phyloP scores from a whole-genome alignment of 1,140 invertebrate genomes.

The Kradibia gibbosae region DNA sequence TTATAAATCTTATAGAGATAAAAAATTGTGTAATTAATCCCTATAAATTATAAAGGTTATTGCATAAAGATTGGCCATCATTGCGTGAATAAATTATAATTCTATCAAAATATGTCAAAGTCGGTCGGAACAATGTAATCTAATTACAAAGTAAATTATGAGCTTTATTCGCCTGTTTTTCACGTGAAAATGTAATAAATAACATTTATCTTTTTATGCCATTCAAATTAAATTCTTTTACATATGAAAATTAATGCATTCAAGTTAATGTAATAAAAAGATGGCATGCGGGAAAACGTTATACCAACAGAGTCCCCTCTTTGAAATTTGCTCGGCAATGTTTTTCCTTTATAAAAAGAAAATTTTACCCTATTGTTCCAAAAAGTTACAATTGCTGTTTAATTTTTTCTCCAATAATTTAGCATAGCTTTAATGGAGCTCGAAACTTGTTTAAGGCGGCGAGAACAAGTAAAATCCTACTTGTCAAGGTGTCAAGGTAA shows the following conservation, averaged over 20 bases:
- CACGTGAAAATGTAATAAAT: not conserved
- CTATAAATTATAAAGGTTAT: not conserved
- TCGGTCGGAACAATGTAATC: not conserved
- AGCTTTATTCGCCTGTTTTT: not conserved
- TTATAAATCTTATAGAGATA: too few species aligned
- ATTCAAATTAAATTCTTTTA: not conserved
- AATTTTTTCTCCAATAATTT: constrained; percentile 36
- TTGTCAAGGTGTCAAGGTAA: not conserved
- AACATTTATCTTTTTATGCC: not conserved
- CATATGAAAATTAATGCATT: not conserved
- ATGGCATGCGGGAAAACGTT: not conserved
- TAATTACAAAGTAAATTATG: constrained; percentile 2
- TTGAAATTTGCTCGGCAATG: not conserved
- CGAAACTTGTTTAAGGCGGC: constrained; percentile 21
- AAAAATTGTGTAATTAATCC: not conserved
- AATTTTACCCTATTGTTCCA: not conserved
- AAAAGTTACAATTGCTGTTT: constrained; percentile 41
- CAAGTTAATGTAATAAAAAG: not conserved
- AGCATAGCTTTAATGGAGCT: not conserved
- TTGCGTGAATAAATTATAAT: not conserved
- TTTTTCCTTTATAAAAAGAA: not conserved
- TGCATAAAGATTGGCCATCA: too few species aligned
- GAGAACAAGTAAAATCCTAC: not conserved
- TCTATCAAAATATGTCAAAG: not conserved
- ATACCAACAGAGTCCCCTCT: not conserved